Percentiles rank a stretch among this genome's conserved stretches.
Conservation (phyloP, 1,140 invertebrate species). For the Coelopa frigida region DNA sequence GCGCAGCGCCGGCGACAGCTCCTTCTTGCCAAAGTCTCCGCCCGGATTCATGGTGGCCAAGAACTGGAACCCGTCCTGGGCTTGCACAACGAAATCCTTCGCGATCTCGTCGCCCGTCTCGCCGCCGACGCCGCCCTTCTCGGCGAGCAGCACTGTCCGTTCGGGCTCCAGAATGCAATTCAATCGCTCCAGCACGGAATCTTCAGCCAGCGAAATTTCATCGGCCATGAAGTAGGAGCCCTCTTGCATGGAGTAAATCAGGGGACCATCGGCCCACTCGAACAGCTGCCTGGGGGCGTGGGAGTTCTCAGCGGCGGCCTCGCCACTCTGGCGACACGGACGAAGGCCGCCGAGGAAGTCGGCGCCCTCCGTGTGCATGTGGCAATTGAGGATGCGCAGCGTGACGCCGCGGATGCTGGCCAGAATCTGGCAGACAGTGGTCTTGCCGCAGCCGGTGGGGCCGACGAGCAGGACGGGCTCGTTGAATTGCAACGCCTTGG, state of each 20-base stretch:
- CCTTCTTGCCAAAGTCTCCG: conserved; percentile 99
- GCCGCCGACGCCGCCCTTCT: conserved; percentile 62
- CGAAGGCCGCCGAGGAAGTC: conserved; percentile 95
- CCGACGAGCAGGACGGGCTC: conserved; percentile 96
- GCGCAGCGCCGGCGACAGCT: conserved; percentile 92
- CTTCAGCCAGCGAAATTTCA: conserved; percentile 98
- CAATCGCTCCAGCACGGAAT: conserved; percentile 94
- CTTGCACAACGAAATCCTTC: conserved; percentile 59
- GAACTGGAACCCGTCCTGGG: conserved; percentile 77
- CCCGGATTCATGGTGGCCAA: conserved; percentile 99
- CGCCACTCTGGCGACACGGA: conserved; percentile 67
- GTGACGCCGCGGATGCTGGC: conserved; percentile 58
- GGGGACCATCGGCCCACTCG: conserved; percentile 96
- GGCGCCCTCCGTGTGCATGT: conserved; percentile 96
- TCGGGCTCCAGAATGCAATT: conserved; percentile 96
- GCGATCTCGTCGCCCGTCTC: conserved; percentile 44
- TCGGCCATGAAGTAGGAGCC: conserved; percentile 91
- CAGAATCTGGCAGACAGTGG: conserved; percentile 88
- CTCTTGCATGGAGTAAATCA: conserved; percentile 83
- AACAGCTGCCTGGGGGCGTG: conserved; percentile 55
- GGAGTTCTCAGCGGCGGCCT: conserved; percentile 27
- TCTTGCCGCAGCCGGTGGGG: conserved; percentile 98
- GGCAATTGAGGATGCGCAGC: conserved; percentile 87
- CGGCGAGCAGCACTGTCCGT: conserved; percentile 80
- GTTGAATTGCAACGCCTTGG: conserved; percentile 81